phyloP scores from a whole-genome alignment of 2,888 invertebrate species.

The Andrena hattorfiana region DNA sequence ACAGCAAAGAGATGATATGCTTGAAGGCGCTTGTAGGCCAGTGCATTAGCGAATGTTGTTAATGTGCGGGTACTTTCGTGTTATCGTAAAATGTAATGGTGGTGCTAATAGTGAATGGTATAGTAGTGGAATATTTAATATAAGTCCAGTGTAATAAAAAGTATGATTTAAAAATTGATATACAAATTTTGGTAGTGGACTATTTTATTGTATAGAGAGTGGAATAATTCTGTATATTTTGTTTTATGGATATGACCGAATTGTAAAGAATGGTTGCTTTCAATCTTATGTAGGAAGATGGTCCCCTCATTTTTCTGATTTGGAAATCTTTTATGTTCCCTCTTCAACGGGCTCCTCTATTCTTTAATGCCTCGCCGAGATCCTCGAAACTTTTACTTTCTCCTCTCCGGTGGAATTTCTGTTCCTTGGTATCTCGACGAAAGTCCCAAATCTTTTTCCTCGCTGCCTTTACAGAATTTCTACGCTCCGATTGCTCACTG shows the following conservation, averaged over 20 bases:
- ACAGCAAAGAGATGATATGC: too few relatives aligned
- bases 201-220: too few relatives aligned
- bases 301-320: not conserved
- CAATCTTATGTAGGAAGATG: not conserved
- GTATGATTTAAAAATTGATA: too few relatives aligned
- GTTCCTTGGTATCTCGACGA: slow-evolving; percentile 15
- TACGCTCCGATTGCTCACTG: slow-evolving; percentile 9
- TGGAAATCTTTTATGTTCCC: not conserved
- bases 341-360: not conserved
- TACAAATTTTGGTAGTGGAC: too few relatives aligned
- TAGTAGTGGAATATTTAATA: too few relatives aligned
- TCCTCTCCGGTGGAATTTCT: not conserved
- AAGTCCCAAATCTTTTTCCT: slow-evolving; percentile 6
- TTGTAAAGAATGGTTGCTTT: not conserved
- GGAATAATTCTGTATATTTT: too few relatives aligned
- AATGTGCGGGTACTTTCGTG: too few relatives aligned
- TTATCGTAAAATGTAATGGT: too few relatives aligned
- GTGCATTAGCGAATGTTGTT: too few relatives aligned
- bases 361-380: slow-evolving; percentile 13
- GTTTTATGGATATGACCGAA: not conserved
- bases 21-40: too few relatives aligned
- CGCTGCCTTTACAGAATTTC: slow-evolving; percentile 11
- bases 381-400: slow-evolving; percentile 21
- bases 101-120: too few relatives aligned
- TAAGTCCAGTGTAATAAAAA: too few relatives aligned